Conservation (phyloP, 1,140 invertebrate genomes). For the Conus ventricosus region DNA sequence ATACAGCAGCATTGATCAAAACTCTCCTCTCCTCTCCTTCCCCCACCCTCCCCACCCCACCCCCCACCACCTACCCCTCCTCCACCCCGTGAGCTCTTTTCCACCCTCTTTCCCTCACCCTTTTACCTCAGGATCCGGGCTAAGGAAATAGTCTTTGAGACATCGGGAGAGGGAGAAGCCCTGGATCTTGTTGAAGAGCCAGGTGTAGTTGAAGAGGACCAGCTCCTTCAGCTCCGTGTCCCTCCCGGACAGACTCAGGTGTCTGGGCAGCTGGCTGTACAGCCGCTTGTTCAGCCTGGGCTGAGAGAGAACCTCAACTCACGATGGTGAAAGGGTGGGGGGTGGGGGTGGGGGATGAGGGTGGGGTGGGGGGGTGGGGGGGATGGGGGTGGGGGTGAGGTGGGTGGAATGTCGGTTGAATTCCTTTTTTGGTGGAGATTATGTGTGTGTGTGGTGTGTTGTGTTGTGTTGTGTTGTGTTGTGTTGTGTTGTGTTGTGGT, state of each 20-base stretch:
- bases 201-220: neutral
- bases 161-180: neutral
- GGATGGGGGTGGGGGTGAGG: no score
- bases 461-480: no score
- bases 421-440: no score
- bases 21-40: no score
- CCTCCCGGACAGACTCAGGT: neutral
- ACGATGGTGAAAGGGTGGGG: no score
- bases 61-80: neutral
- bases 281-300: neutral
- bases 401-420: no score
- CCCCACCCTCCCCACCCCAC: neutral
- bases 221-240: neutral
- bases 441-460: no score
- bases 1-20: no score
- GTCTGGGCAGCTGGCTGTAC: neutral
- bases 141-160: neutral
- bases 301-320: no score
- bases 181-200: neutral
- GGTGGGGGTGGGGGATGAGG: no score
- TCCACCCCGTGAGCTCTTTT: neutral
- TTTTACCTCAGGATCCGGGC: neutral
- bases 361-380: no score
- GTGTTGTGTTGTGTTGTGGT: no score
- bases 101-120: neutral